Evolutionary conservation across 1,140 invertebrate genomes (phyloP).

Genomic region (Argopecten irradians): DNA sequence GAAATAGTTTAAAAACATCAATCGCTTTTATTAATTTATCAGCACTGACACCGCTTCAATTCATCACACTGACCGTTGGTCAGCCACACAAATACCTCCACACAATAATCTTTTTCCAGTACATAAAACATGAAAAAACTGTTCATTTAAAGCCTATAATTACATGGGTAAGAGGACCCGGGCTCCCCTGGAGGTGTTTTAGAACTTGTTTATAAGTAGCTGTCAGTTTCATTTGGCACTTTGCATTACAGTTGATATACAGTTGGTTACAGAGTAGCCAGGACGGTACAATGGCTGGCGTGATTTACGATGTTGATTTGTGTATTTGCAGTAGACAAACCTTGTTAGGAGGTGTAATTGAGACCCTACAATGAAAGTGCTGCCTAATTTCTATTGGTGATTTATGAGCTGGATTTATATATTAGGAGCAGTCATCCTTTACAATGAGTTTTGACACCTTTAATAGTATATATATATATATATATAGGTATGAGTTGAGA

Average conservation of each 20-base stretch:
- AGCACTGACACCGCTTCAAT: not conserved
- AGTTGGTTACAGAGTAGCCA: not conserved
- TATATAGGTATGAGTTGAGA: not conserved
- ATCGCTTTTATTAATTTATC: not conserved
- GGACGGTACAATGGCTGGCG: not conserved
- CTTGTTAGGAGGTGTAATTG: not conserved
- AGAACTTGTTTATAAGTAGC: not conserved
- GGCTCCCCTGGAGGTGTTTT: constrained; percentile 4
- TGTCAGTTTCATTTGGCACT: constrained; percentile 6
- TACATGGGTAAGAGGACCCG: not conserved
- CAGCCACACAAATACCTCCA: not conserved
- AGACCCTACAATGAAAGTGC: constrained; percentile 2
- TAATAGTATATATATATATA: not conserved
- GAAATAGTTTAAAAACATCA: not conserved
- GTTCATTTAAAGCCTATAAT: not conserved
- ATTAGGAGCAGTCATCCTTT: no score
- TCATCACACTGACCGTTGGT: not conserved
- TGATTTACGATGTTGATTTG: constrained; percentile 17
- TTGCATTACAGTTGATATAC: not conserved
- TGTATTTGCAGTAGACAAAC: constrained; percentile 16
- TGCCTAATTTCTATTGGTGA: constrained; percentile 9
- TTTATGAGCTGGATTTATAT: constrained; percentile 5
- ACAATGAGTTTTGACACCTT: not conserved
- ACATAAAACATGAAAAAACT: constrained; percentile 5
- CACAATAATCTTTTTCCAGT: constrained; percentile 22